These are phyloP conservation scores for Embiotoca jacksoni DNA, from an alignment of 2,113 vertebrate genomes.

Conservation along the genomic window DNA sequence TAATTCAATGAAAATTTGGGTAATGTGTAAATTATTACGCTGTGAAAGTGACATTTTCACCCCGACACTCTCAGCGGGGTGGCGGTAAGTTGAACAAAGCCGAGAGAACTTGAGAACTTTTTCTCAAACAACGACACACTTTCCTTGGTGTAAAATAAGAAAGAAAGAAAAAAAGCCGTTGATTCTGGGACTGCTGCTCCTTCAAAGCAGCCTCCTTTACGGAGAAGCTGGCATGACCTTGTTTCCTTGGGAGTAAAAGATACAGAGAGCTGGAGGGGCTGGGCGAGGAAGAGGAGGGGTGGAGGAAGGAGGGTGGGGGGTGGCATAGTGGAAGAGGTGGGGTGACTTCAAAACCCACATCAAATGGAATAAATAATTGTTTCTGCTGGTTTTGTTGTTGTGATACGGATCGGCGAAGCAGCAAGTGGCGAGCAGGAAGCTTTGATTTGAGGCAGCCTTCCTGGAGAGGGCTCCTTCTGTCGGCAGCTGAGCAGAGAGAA, in stretches of 20 bases:
- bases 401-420: constrained; percentile 96
- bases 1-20: constrained; percentile 12
- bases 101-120: constrained; percentile 22
- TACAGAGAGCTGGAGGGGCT: constrained; percentile 70
- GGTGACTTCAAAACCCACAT: constrained; percentile 91
- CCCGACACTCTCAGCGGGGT: constrained; percentile 31
- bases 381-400: constrained; percentile 98
- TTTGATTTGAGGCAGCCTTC: constrained; percentile 97
- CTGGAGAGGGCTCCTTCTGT: constrained; percentile 92
- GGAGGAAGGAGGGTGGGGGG: constrained; percentile 71
- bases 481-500: constrained; percentile 90
- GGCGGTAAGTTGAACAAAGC: constrained; percentile 22
- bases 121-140: constrained; percentile 30
- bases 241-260: constrained; percentile 81
- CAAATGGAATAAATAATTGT: constrained; percentile 99
- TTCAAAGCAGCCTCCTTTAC: constrained; percentile 69
- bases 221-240: constrained; percentile 81
- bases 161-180: constrained; percentile 46
- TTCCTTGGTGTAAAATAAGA: constrained; percentile 43
- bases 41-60: constrained; percentile 60
- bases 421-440: constrained; percentile 95
- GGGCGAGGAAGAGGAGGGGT: constrained; percentile 73
- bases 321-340: constrained; percentile 81
- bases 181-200: constrained; percentile 61
- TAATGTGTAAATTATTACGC: constrained; percentile 25